phyloP scores from a whole-genome alignment of 2,113 vertebrate genomes.

The Ptilonorhynchus violaceus region DNA sequence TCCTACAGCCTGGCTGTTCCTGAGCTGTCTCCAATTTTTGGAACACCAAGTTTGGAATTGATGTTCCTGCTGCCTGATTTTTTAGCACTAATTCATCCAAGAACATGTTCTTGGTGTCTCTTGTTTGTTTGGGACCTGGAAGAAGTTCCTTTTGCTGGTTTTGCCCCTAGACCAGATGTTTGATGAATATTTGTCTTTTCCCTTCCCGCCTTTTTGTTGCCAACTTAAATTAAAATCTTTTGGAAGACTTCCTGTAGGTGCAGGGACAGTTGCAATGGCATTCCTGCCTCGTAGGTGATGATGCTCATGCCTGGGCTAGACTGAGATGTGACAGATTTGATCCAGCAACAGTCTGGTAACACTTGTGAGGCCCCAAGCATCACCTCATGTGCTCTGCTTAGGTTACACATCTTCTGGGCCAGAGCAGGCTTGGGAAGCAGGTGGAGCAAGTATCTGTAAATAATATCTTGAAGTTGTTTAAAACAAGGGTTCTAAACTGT shows the following conservation, averaged over 20 bases:
- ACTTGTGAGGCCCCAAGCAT: rapidly evolving
- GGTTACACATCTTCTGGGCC: background rate
- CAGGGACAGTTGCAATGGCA: background rate
- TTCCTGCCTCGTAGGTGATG: background rate
- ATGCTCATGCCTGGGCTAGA: background rate
- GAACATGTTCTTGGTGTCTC: background rate
- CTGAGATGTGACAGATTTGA: background rate
- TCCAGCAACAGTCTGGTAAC: background rate
- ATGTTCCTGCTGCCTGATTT: background rate
- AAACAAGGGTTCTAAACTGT: background rate
- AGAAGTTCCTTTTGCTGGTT: background rate
- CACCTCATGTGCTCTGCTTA: background rate
- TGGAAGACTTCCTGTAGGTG: background rate
- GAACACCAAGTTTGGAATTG: background rate
- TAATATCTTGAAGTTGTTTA: background rate
- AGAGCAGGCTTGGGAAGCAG: background rate
- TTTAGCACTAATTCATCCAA: background rate
- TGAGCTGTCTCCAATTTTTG: background rate
- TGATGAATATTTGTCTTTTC: background rate
- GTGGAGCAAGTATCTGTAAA: background rate
- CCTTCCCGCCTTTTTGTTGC: background rate
- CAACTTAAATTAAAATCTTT: background rate
- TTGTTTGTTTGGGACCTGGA: background rate
- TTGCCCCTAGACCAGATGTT: background rate
- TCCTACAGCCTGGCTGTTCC: background rate